A percentile compares a stretch with the other conserved stretches of the same genome.
Evolutionary conservation across 2,888 invertebrate species (phyloP).

Genomic region (Harpalus rufipes): DNA sequence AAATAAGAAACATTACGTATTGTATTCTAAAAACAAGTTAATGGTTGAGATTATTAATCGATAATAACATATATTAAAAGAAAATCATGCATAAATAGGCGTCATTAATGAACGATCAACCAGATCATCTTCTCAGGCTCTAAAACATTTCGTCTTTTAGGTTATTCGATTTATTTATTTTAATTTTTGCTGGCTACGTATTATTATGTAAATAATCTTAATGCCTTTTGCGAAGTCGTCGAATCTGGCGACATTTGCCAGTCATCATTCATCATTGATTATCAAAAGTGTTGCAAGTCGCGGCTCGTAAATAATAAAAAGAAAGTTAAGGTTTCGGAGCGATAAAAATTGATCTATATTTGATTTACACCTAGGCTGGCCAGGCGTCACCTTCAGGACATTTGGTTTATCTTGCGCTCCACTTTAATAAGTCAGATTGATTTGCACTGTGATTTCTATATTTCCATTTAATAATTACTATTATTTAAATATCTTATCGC

Average conservation of each 20-base stretch:
- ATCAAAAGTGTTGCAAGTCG: slow-evolving; percentile 46
- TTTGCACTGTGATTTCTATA: slow-evolving; percentile 49
- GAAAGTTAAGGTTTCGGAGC: slow-evolving; percentile 53
- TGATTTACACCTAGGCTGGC: slow-evolving; percentile 54
- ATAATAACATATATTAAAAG: no score
- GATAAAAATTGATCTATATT: slow-evolving; percentile 62
- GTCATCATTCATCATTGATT: slow-evolving; percentile 48
- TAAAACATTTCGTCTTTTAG: no score
- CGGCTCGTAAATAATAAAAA: slow-evolving; percentile 56
- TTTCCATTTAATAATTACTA: slow-evolving; percentile 59
- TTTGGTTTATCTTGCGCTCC: slow-evolving; percentile 40
- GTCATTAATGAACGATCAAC: no score
- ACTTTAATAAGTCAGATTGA: slow-evolving; percentile 51
- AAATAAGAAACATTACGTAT: no score
- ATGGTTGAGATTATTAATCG: no score
- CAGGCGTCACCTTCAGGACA: slow-evolving; percentile 41
- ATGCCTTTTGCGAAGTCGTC: background rate
- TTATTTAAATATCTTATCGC: slow-evolving; percentile 59
- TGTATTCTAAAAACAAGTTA: no score
- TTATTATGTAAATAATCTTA: background rate
- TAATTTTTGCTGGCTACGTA: background rate
- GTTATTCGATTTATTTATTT: no score
- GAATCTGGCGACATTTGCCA: background rate
- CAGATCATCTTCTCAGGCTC: no score
- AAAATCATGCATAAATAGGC: no score